A percentile compares a stretch with the other conserved stretches of the same genome.
Evolutionary conservation across 2,888 invertebrate genomes (phyloP).

Genomic region (Lithophane ornitopus): DNA sequence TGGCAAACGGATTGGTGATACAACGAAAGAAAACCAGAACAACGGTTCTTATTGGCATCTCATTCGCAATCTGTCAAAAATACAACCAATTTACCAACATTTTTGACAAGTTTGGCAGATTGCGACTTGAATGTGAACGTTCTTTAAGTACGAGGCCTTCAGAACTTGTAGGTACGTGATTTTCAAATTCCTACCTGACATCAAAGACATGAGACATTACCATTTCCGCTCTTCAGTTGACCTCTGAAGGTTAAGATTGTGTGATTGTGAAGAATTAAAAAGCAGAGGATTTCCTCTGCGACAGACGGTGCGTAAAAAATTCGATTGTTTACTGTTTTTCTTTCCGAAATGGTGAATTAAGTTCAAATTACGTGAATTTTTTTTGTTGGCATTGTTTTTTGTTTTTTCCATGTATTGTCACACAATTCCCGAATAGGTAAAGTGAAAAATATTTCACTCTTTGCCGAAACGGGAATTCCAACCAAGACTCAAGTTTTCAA

Average conservation of each 20-base stretch:
- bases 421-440: neutral
- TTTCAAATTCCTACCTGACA: neutral
- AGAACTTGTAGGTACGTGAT: neutral
- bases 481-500: neutral
- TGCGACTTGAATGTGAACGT: no score
- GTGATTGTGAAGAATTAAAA: slow-evolving; percentile 31
- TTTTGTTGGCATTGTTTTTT: slow-evolving; percentile 14
- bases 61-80: no score
- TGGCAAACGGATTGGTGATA: neutral
- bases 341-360: slow-evolving; percentile 32
- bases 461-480: neutral
- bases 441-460: neutral
- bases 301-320: slow-evolving; percentile 50
- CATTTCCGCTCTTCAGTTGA: neutral
- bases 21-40: neutral
- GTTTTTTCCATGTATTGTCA: neutral
- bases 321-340: slow-evolving; percentile 45
- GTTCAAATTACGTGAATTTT: slow-evolving; percentile 16
- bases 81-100: no score
- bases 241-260: slow-evolving; percentile 2
- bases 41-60: neutral
- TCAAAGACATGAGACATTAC: neutral
- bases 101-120: no score
- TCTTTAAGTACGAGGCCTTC: no score
- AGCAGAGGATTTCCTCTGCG: slow-evolving; percentile 40